phyloP scores from a whole-genome alignment of 2,797 vertebrate species.

The Dendrocincla tyrannina region DNA sequence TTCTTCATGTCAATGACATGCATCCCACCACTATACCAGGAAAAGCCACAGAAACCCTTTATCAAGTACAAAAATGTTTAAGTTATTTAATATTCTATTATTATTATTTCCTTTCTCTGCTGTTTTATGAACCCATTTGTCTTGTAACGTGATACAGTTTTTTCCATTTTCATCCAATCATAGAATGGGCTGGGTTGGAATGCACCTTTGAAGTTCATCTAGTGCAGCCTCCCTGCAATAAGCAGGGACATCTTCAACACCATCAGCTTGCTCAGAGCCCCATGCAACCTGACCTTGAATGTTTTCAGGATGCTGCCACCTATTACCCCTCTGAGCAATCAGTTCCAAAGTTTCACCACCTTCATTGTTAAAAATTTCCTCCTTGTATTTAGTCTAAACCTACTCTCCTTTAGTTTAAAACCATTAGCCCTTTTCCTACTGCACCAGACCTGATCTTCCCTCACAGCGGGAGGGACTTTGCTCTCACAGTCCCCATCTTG shows the following conservation, averaged over 20 bases:
- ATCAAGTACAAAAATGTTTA: neutral
- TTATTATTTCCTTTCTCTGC: neutral
- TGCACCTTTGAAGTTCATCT: neutral
- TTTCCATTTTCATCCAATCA: neutral
- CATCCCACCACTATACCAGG: neutral
- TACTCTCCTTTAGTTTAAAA: neutral
- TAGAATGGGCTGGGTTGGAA: neutral
- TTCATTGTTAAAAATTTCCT: rapidly evolving
- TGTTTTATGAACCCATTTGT: neutral
- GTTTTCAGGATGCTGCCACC: neutral
- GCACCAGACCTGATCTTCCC: neutral
- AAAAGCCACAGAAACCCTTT: neutral
- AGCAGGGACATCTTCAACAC: neutral
- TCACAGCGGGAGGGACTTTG: neutral
- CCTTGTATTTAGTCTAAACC: neutral
- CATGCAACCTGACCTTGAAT: neutral
- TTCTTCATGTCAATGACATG: neutral
- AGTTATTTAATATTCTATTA: neutral
- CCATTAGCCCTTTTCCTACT: neutral
- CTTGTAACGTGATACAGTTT: neutral
- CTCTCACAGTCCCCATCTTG: neutral
- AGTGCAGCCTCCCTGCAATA: neutral
- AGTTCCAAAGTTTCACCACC: neutral
- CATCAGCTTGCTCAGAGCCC: neutral
- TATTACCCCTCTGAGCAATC: neutral